phyloP scores from a whole-genome alignment of 2,113 vertebrate species.

The Seriola rivoliana region DNA sequence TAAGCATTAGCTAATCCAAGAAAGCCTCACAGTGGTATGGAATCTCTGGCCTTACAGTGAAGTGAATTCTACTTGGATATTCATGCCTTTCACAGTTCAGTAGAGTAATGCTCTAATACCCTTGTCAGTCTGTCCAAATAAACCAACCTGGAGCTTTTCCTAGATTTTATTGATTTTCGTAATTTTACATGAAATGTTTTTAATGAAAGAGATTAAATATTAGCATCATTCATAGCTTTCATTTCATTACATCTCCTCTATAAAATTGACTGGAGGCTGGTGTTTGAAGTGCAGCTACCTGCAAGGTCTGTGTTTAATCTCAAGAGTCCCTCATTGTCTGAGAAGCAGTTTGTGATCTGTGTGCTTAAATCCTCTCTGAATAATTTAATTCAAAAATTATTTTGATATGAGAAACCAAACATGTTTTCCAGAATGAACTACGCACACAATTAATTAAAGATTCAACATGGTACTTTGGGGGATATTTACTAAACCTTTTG shows the following conservation, averaged over 20 bases:
- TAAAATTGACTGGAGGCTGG: not conserved
- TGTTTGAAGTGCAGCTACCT: not conserved
- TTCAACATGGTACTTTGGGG: not conserved
- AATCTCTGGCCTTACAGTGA: not conserved
- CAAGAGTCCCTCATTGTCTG: not conserved
- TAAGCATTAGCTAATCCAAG: slow-evolving; percentile 14
- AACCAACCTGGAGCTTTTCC: not conserved
- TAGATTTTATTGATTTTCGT: not conserved
- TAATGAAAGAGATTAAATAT: not conserved
- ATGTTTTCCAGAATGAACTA: not conserved
- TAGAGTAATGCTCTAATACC: not conserved
- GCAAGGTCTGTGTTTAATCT: not conserved
- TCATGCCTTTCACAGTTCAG: not conserved
- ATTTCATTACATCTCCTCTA: not conserved
- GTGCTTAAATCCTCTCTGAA: not conserved
- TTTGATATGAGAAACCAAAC: not conserved
- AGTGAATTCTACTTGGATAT: slow-evolving; percentile 11
- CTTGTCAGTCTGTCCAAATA: slow-evolving; percentile 12
- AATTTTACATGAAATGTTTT: not conserved
- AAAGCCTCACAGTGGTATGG: slow-evolving; percentile 16
- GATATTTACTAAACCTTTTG: not conserved
- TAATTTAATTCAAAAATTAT: not conserved
- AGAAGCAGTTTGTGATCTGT: not conserved
- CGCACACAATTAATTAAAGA: not conserved
- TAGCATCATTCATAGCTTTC: not conserved